A percentile compares a stretch with the other conserved stretches of the same genome.
Evolutionary conservation across 2,113 vertebrate genomes (phyloP).

Genomic region (Raja brachyura): DNA sequence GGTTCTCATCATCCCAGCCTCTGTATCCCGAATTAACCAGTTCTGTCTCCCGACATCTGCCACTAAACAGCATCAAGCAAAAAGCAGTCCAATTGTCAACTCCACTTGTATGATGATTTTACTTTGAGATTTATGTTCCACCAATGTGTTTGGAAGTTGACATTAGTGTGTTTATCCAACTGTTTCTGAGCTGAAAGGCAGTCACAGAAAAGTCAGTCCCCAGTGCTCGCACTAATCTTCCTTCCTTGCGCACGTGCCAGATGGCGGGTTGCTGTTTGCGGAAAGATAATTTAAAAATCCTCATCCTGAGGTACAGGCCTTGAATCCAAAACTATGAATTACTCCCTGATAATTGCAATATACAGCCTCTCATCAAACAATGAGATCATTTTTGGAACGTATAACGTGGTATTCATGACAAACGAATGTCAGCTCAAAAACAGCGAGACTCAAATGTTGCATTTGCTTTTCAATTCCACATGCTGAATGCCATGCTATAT

Average conservation of each 20-base stretch:
- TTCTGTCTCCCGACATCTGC: neutral
- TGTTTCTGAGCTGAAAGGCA: neutral
- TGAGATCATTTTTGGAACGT: constrained; percentile 13
- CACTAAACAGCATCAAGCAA: neutral
- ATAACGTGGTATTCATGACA: neutral
- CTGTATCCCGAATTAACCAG: neutral
- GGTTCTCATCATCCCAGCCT: no score
- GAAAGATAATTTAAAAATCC: constrained; percentile 7
- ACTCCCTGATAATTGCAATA: constrained; percentile 19
- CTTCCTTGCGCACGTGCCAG: neutral
- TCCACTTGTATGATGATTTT: neutral
- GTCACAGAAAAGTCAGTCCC: neutral
- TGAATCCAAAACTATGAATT: constrained; percentile 11
- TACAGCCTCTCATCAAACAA: neutral
- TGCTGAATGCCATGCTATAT: neutral
- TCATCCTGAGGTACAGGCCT: constrained; percentile 4
- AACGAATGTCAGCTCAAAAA: neutral
- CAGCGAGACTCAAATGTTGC: neutral
- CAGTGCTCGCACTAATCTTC: neutral
- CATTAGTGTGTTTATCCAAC: neutral
- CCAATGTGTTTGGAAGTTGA: neutral
- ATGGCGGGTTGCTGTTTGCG: neutral
- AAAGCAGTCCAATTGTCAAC: neutral
- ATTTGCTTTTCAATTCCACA: neutral
- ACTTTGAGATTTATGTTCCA: neutral